Conservation (phyloP, 2,113 vertebrate species). For the Aptenodytes patagonicus region DNA sequence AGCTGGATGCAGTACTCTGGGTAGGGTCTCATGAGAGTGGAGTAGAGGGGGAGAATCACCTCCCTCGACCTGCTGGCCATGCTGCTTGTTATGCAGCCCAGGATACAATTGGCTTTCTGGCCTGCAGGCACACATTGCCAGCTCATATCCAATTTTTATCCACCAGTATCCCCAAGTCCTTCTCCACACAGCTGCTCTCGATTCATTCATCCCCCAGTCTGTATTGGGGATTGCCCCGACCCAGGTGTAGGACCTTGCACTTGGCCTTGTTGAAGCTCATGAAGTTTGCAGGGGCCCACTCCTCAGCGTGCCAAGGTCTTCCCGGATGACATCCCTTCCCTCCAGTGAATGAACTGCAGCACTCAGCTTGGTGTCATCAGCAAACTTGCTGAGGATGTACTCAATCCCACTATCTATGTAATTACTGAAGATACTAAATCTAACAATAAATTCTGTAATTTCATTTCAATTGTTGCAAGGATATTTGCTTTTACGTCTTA, state of each 20-base stretch:
- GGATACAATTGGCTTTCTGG: not conserved
- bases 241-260: not conserved
- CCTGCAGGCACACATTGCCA: too few species aligned
- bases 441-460: not conserved
- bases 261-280: not conserved
- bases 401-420: not conserved
- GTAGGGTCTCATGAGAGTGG: not conserved
- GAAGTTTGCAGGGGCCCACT: rapidly evolving
- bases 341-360: not conserved
- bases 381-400: not conserved
- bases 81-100: not conserved
- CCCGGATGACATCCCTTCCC: not conserved
- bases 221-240: too few species aligned
- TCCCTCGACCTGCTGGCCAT: not conserved
- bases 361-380: not conserved
- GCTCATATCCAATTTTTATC: too few species aligned
- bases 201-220: too few species aligned
- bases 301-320: not conserved
- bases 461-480: not conserved
- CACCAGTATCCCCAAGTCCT: too few species aligned
- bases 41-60: not conserved
- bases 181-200: not conserved
- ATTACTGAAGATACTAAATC: not conserved
- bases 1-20: not conserved
- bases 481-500: not conserved